A percentile compares a stretch with the other conserved stretches of the same genome.
phyloP scores from a whole-genome alignment of 2,113 vertebrate genomes.

The Rutilus rutilus region DNA sequence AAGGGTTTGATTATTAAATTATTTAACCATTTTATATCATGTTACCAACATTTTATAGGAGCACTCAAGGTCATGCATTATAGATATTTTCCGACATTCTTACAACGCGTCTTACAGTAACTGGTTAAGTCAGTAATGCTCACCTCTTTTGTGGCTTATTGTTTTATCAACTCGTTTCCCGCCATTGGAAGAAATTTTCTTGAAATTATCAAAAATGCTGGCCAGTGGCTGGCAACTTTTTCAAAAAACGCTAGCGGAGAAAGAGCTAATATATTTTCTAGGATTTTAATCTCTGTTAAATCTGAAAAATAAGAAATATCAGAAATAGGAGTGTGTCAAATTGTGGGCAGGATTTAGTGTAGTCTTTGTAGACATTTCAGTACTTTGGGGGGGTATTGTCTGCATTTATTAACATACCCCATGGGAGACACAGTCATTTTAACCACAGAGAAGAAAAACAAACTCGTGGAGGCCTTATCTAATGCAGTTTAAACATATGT shows the following conservation, averaged over 20 bases:
- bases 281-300: neutral
- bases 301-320: neutral
- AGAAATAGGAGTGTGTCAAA: neutral
- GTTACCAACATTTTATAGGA: neutral
- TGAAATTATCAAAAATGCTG: too few species aligned
- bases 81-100: neutral
- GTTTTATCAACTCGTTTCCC: neutral
- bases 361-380: neutral
- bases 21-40: neutral
- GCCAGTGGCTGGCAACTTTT: too few species aligned
- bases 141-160: neutral
- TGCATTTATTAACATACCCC: constrained; percentile 23
- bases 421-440: constrained; percentile 1
- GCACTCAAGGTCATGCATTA: neutral
- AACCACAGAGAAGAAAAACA: constrained; percentile 15
- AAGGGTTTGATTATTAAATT: neutral
- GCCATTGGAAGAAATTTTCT: too few species aligned
- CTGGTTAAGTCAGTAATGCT: neutral
- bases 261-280: neutral
- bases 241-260: too few species aligned
- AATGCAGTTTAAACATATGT: constrained; percentile 14
- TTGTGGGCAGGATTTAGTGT: neutral
- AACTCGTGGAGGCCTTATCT: constrained; percentile 25
- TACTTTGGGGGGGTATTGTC: neutral
- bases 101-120: neutral